Percentiles rank a stretch among this genome's conserved stretches.
These are phyloP conservation scores for Apamea epomidion DNA, from an alignment of 2,888 invertebrate species.

Conservation along the genomic window DNA sequence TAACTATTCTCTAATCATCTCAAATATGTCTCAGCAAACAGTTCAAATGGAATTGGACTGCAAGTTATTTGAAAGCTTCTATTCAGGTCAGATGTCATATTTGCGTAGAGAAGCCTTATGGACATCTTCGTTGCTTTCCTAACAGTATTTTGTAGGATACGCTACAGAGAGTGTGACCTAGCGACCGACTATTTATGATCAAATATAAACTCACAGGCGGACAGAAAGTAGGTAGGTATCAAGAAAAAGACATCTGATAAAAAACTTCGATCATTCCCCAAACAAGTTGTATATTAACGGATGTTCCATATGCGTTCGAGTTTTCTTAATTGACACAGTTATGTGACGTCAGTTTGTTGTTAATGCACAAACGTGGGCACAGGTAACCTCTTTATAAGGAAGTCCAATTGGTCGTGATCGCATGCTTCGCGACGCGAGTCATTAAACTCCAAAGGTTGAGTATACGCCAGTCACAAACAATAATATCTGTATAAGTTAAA, in stretches of 20 bases:
- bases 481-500: not conserved
- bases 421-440: slow-evolving; percentile 41
- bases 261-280: slow-evolving; percentile 3
- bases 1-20: slow-evolving; percentile 11
- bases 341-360: slow-evolving; percentile 7
- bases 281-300: not conserved
- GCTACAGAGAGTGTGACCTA: slow-evolving; percentile 16
- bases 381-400: slow-evolving; percentile 46
- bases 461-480: not conserved
- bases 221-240: slow-evolving; percentile 1
- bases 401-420: slow-evolving; percentile 46
- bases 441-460: slow-evolving; percentile 34
- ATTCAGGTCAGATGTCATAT: slow-evolving; percentile 1
- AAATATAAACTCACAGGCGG: not conserved
- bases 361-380: slow-evolving; percentile 36
- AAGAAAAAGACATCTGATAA: not conserved
- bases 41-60: not conserved
- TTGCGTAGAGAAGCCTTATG: not conserved
- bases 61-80: slow-evolving; percentile 6
- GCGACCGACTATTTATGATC: not conserved
- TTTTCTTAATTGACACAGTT: slow-evolving; percentile 5
- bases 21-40: not conserved
- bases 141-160: slow-evolving; percentile 6
- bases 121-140: not conserved
- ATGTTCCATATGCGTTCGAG: not conserved